Conservation (phyloP, 2,888 invertebrate genomes). For the Caenorhabditis angaria region DNA sequence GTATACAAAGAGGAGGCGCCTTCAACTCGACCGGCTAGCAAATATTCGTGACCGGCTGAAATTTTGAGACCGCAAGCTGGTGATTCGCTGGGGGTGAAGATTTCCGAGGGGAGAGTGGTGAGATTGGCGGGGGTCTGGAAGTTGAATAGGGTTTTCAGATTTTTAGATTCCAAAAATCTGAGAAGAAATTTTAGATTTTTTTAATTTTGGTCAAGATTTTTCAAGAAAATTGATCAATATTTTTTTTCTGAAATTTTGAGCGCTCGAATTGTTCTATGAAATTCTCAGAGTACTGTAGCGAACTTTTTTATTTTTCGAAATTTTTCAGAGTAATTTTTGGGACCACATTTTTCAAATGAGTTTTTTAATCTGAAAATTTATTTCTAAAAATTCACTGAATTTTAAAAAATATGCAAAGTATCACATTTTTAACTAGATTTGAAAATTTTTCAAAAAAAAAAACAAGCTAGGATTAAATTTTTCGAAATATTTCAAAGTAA, state of each 20-base stretch:
- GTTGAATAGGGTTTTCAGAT: not conserved
- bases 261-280: not conserved
- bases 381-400: no score
- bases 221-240: not conserved
- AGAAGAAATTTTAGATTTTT: not conserved
- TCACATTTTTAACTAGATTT: no score
- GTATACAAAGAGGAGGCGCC: slow-evolving; percentile 37
- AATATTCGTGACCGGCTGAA: slow-evolving; percentile 65
- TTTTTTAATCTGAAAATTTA: no score
- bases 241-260: not conserved
- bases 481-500: not conserved
- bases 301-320: no score
- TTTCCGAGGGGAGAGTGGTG: slow-evolving; percentile 58
- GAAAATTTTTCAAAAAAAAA: no score
- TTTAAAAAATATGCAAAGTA: no score
- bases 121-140: slow-evolving; percentile 56
- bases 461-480: no score
- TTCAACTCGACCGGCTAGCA: slow-evolving; percentile 60
- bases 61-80: slow-evolving; percentile 67
- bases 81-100: slow-evolving; percentile 67
- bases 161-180: not conserved
- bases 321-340: no score
- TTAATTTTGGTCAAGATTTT: not conserved
- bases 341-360: no score
- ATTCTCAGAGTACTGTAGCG: not conserved